Evolutionary conservation across 2,797 vertebrate species (phyloP).

Genomic region (Furcifer pardalis): DNA sequence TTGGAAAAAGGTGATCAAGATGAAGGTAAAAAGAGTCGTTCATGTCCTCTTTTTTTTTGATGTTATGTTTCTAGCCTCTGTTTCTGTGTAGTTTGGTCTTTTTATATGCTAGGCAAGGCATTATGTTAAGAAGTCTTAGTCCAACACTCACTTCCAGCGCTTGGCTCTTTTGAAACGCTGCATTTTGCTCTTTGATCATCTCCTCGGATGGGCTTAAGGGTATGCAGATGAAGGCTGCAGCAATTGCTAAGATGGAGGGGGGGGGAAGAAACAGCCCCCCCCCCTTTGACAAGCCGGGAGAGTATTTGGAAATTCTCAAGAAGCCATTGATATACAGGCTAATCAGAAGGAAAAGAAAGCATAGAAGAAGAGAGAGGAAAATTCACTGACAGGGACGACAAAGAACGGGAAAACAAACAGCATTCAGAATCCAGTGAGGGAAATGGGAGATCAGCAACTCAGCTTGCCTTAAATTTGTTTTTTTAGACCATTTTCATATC

Average conservation of each 20-base stretch:
- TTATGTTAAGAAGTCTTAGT: not conserved
- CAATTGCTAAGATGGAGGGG: constrained; percentile 50
- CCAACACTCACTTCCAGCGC: not conserved
- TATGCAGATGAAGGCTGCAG: constrained; percentile 65
- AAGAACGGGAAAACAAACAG: constrained; percentile 16
- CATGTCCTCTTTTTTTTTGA: no score
- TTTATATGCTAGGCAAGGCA: no score
- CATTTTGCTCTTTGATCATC: constrained; percentile 54
- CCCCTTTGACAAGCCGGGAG: constrained; percentile 53
- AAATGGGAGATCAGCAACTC: constrained; percentile 20
- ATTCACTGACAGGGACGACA: constrained; percentile 33
- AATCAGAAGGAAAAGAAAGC: constrained; percentile 42
- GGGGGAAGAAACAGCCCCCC: constrained; percentile 41
- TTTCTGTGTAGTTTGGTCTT: no score
- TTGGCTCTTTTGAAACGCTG: constrained; percentile 43
- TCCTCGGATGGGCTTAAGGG: constrained; percentile 58
- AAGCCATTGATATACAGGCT: constrained; percentile 48
- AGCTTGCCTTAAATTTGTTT: constrained; percentile 32
- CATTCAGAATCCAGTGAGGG: not conserved
- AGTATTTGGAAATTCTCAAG: constrained; percentile 54
- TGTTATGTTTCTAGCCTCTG: no score
- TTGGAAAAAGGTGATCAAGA: no score
- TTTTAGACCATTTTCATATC: not conserved
- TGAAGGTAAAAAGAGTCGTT: no score
- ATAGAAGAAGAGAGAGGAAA: constrained; percentile 19